Conservation (phyloP, 2,888 invertebrate genomes). For the Drosophila siamana region DNA sequence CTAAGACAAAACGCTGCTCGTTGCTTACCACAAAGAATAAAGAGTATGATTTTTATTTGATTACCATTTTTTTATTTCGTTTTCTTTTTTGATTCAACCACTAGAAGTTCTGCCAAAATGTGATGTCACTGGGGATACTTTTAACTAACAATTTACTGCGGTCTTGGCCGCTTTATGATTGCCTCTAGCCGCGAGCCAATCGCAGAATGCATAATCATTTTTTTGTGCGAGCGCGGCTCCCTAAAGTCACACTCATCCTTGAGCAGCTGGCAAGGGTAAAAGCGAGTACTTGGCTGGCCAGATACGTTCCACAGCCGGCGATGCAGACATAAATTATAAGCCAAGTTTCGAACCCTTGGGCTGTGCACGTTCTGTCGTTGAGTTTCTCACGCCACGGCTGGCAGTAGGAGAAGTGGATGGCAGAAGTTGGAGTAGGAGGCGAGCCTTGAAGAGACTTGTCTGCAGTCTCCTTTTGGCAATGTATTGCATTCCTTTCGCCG, state of each 20-base stretch:
- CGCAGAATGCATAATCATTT: constrained; percentile 62
- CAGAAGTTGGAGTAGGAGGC: not conserved
- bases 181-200: constrained; percentile 46
- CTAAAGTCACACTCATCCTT: constrained; percentile 72
- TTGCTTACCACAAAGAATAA: constrained; percentile 1
- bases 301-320: constrained; percentile 43
- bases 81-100: not conserved
- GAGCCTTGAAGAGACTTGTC: constrained; percentile 29
- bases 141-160: constrained; percentile 3
- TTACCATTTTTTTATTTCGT: too few species aligned
- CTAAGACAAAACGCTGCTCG: constrained; percentile 29
- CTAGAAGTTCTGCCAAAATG: not conserved
- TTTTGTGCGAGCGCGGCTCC: constrained; percentile 50
- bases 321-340: constrained; percentile 72
- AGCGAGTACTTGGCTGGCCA: not conserved
- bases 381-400: constrained; percentile 71
- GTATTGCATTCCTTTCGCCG: constrained; percentile 43
- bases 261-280: constrained; percentile 48
- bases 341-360: constrained; percentile 67
- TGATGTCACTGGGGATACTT: constrained; percentile 19
- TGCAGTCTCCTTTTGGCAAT: constrained; percentile 50
- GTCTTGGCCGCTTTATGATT: constrained; percentile 30
- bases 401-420: not conserved
- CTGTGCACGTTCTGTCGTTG: constrained; percentile 73
- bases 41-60: constrained; percentile 2